Evolutionary conservation across 2,797 vertebrate genomes (phyloP).

Genomic region (Ptychobarbus kaznakovi): DNA sequence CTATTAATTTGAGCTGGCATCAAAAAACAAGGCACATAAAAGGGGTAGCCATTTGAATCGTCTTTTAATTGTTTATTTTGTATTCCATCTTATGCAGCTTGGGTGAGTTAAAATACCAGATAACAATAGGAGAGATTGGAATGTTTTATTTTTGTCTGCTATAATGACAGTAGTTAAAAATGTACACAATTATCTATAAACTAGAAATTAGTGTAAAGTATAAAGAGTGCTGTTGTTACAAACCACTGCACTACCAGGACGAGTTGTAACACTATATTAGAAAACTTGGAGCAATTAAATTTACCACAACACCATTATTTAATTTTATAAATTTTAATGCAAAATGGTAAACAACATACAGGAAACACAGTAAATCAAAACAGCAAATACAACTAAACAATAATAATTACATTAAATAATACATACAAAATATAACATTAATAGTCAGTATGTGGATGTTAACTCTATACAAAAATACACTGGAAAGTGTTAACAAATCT

Average conservation of each 20-base stretch:
- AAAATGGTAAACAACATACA: neutral
- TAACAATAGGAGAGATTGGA: neutral
- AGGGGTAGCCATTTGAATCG: neutral
- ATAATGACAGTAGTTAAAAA: neutral
- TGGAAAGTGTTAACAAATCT: neutral
- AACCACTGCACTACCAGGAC: neutral
- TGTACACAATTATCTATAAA: neutral
- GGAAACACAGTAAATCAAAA: neutral
- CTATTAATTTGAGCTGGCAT: neutral
- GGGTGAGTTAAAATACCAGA: neutral
- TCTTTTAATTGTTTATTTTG: neutral
- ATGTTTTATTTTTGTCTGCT: neutral
- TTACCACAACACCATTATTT: neutral
- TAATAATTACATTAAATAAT: neutral
- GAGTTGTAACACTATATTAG: neutral
- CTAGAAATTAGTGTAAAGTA: neutral
- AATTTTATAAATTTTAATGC: neutral
- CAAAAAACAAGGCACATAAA: neutral
- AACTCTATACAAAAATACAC: neutral
- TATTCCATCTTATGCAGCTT: neutral
- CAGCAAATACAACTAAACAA: neutral
- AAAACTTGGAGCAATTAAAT: neutral
- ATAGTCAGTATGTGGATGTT: neutral
- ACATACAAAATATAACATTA: neutral
- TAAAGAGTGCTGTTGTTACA: neutral